Evolutionary conservation across 2,113 vertebrate species (phyloP).

Genomic region (Pyrgilauda ruficollis): DNA sequence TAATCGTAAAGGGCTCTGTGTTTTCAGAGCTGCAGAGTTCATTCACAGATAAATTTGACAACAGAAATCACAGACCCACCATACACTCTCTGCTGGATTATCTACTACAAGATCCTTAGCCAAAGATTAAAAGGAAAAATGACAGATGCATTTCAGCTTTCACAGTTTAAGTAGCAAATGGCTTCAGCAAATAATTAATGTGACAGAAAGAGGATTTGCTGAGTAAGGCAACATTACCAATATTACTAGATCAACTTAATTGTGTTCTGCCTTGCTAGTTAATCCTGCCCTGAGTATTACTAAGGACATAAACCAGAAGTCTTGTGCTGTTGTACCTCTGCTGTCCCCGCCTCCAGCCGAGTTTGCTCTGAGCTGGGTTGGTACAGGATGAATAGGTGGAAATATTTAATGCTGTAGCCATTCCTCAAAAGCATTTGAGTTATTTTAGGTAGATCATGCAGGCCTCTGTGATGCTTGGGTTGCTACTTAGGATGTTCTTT

Average conservation of each 20-base stretch:
- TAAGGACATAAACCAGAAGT: neutral
- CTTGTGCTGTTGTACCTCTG: neutral
- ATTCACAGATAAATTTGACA: neutral
- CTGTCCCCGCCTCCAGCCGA: neutral
- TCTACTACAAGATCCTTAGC: neutral
- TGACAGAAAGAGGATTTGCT: neutral
- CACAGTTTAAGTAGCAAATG: neutral
- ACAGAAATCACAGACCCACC: neutral
- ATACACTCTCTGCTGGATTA: neutral
- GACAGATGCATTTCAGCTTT: neutral
- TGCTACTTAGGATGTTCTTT: neutral
- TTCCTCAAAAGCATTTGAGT: neutral
- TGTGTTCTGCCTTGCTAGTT: neutral
- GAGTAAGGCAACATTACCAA: neutral
- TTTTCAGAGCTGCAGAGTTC: neutral
- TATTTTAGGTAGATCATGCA: neutral
- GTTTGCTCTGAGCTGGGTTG: neutral
- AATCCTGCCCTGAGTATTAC: neutral
- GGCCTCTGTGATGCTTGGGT: neutral
- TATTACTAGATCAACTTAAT: neutral
- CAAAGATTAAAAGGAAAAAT: neutral
- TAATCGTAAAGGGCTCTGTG: neutral
- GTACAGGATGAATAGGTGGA: neutral
- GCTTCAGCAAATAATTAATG: neutral
- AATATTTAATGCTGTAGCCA: neutral